Evolutionary conservation across 2,113 vertebrate species (phyloP).

Genomic region (Burhinus oedicnemus): DNA sequence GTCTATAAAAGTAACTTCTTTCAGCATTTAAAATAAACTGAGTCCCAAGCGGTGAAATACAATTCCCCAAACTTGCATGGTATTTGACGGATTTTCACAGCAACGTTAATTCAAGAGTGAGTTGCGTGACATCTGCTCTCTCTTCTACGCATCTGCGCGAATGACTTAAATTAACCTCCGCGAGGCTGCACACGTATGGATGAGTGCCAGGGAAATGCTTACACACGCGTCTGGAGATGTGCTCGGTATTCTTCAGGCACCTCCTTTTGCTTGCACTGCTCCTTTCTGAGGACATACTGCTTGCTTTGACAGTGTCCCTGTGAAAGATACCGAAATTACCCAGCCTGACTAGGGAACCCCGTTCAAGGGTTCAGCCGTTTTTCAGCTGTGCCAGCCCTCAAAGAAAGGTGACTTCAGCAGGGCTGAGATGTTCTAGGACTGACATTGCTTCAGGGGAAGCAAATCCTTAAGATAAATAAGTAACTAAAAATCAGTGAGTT

Average conservation of each 20-base stretch:
- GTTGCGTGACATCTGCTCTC: background rate
- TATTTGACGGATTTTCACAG: background rate
- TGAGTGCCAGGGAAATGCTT: background rate
- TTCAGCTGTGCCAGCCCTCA: background rate
- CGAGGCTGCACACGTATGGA: background rate
- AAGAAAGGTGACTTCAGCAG: background rate
- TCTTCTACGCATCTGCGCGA: rapidly evolving
- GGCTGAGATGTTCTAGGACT: background rate
- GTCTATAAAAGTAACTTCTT: background rate
- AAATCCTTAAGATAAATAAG: background rate
- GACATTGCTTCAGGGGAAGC: background rate
- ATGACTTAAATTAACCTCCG: background rate
- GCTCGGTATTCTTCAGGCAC: background rate
- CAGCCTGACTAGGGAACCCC: background rate
- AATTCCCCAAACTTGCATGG: rapidly evolving
- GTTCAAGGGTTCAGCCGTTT: background rate
- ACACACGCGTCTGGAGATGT: rapidly evolving
- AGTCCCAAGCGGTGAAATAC: background rate
- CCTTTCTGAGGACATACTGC: background rate
- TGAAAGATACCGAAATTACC: background rate
- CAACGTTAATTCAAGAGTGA: background rate
- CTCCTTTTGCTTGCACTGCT: background rate
- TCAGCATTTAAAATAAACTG: background rate
- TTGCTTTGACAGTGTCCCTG: background rate
- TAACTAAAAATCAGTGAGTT: background rate